Evolutionary conservation across 2,797 vertebrate genomes (phyloP), one percentile per base, ranked within the genome.

Genomic region (Australoheros facetus): DNA sequence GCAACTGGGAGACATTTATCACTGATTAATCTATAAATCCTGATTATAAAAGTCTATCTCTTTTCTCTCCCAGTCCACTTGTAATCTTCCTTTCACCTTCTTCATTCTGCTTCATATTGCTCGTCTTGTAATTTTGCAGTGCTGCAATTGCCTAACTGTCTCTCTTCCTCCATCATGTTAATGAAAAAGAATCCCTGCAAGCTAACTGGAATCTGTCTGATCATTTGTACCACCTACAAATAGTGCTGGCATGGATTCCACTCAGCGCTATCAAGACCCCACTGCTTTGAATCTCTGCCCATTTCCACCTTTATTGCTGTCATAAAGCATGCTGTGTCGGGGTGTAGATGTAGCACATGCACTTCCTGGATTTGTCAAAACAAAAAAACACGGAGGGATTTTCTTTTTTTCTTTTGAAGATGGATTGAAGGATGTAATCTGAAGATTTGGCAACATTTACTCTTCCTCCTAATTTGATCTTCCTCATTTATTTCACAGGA

Each of bases 171-270:
- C 77, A 89, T 94, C 92, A 91, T 92, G 88, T 87, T 91, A 93
- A 93, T 95, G 90, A 90, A 92, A 94, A 89, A 89, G 76, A 81
- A 75, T 90, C 88, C 81, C 86, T 90, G 80, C 19, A 59, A 92
- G 88, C 86, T 19, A 85, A 78, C 85, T 81, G 72, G 58, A 80
- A 90, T 85, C 80, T 80, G 80, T 93, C 92, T 94, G 91, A 91
- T 94, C 85, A 82, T 80, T 62, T 60, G 58, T 85, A 76, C 87
- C 85, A 87, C 86, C 86, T 89, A 91, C 92, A 92, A 92, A 93
- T 85, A 89, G 78, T 90, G 75, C 92, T 94, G 94, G 92, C 92
- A 84, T 58, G 26, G 73, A 71, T 83, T 89, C 78, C 45, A 42
- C 58, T 83, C 78, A 72, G n/a, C 6, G 3, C 66, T 81, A 88